A percentile compares a stretch with the other conserved stretches of the same genome.
phyloP scores from a whole-genome alignment of 1,140 invertebrate genomes.

The Coenobita brevimanus region DNA sequence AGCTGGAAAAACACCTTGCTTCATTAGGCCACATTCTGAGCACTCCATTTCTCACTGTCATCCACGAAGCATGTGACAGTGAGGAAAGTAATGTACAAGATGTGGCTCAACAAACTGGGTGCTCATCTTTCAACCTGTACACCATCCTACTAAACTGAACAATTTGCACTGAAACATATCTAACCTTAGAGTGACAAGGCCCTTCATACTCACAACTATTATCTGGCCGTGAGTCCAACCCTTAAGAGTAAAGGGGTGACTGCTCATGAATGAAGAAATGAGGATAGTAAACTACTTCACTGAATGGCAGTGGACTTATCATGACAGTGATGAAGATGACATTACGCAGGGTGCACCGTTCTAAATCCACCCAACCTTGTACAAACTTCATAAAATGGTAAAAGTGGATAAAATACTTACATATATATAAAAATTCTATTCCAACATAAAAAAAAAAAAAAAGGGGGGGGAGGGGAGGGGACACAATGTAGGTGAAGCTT shows the following conservation, averaged over 20 bases:
- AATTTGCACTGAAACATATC: too few relatives aligned
- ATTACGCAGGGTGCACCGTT: constrained; percentile 35
- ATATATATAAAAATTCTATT: constrained; percentile 51
- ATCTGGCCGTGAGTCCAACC: neutral
- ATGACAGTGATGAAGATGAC: constrained; percentile 42
- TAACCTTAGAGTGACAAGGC: too few relatives aligned
- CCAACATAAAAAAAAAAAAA: constrained; percentile 45
- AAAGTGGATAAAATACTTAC: constrained; percentile 62
- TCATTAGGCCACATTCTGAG: too few relatives aligned
- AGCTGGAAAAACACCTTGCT: too few relatives aligned
- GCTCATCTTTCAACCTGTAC: too few relatives aligned
- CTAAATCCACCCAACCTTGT: constrained; percentile 54
- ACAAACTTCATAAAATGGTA: constrained; percentile 59
- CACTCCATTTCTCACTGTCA: too few relatives aligned
- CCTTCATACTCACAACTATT: too few relatives aligned
- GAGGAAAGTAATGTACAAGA: too few relatives aligned
- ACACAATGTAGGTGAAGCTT: constrained; percentile 22
- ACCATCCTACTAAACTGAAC: too few relatives aligned
- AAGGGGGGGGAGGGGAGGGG: too few relatives aligned
- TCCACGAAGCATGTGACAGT: too few relatives aligned
- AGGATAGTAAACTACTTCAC: constrained; percentile 19
- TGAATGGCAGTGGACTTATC: constrained; percentile 40
- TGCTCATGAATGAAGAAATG: constrained; percentile 33
- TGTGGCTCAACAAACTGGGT: too few relatives aligned
- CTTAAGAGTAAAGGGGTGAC: neutral